phyloP scores from a whole-genome alignment of 1,140 invertebrate species.

The Atta cephalotes region DNA sequence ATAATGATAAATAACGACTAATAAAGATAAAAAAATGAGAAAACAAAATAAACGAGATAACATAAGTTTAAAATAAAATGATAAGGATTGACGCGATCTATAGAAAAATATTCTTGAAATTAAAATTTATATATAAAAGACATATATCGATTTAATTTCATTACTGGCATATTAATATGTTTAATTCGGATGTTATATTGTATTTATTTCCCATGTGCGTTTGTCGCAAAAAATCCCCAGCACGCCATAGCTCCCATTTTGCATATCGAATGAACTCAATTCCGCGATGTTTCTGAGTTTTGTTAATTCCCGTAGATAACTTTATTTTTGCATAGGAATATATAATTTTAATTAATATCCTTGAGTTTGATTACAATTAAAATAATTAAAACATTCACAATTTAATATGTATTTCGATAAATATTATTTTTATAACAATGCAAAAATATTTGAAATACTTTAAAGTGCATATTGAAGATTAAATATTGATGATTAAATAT shows the following conservation, averaged over 20 bases:
- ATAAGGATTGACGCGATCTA: neutral
- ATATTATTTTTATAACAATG: neutral
- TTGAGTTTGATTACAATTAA: neutral
- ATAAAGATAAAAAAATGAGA: neutral
- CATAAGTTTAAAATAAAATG: neutral
- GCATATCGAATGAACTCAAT: neutral
- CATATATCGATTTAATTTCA: neutral
- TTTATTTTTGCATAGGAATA: neutral
- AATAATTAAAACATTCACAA: neutral
- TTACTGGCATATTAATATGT: conserved; percentile 11
- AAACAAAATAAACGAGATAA: neutral
- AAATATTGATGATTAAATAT: neutral
- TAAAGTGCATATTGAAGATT: no score
- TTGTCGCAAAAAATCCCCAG: neutral
- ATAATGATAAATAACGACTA: no score
- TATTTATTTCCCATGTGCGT: conserved; percentile 22
- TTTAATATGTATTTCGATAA: neutral
- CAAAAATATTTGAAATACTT: neutral
- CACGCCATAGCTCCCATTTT: neutral
- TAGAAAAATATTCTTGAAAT: neutral
- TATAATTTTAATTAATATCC: neutral
- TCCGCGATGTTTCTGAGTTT: neutral
- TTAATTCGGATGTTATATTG: neutral
- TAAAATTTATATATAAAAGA: neutral
- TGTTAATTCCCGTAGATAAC: neutral